These are phyloP conservation scores for Leuciscus idus DNA, from an alignment of 2,113 vertebrate genomes.

Conservation along the genomic window DNA sequence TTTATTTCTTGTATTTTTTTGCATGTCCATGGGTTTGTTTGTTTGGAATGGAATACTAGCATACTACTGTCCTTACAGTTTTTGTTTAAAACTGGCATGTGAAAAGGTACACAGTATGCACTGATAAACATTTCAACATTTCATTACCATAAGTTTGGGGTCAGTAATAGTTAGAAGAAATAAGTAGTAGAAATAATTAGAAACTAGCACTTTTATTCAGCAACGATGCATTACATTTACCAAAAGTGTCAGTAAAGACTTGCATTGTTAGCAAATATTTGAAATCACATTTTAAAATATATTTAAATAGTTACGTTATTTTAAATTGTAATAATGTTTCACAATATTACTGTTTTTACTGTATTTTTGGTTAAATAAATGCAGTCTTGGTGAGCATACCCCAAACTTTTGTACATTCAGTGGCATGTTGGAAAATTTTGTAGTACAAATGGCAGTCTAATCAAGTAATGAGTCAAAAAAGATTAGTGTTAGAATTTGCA, in stretches of 20 bases:
- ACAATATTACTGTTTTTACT: not conserved
- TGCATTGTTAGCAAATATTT: not conserved
- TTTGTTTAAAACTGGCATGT: not conserved
- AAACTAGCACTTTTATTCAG: not conserved
- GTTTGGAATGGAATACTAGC: constrained; percentile 16
- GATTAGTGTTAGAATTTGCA: not conserved
- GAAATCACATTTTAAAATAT: not conserved
- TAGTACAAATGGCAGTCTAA: not conserved
- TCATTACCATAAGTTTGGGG: not conserved
- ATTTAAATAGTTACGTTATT: not conserved
- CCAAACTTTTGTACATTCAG: not conserved
- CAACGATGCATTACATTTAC: not conserved
- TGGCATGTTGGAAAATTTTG: not conserved
- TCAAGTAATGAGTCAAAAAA: not conserved
- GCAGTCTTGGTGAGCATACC: not conserved
- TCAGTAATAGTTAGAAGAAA: not conserved
- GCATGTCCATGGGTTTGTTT: constrained; percentile 47
- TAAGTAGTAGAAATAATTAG: too few relatives aligned
- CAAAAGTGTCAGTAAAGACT: not conserved
- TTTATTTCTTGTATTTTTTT: constrained; percentile 42
- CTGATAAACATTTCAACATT: not conserved
- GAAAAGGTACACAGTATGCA: not conserved
- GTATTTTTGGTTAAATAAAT: not conserved
- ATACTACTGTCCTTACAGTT: not conserved
- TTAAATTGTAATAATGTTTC: constrained; percentile 1